Evolutionary conservation across 2,797 vertebrate genomes (phyloP), one percentile per base, ranked within the genome.

Genomic region (Syngnathus rostellatus): DNA sequence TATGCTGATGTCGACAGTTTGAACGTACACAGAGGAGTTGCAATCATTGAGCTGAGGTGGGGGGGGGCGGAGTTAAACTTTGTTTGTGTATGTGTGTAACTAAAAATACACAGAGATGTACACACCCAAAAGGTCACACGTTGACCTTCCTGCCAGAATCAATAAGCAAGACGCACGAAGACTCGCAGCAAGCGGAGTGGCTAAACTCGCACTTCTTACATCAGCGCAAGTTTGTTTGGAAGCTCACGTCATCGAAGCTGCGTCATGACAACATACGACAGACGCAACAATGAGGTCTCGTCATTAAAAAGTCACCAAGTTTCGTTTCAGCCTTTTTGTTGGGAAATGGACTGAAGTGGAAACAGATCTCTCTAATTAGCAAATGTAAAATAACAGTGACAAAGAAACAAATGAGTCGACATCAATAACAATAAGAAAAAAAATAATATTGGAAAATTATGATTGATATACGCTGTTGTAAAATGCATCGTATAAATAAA

Each of bases 71-170:
- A n/a, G n/a, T 17, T 1, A 14, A 48, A 17, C 17, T 48, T 16
- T 48, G 46, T 17, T 6, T 8, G 50, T 51, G n/a, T 50, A 17
- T 74, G 69, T 74, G 77, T 74, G 51, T 11, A 74, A 72, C 76
- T 80, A 86, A 83, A 85, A 84, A 84, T 83, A 87, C 31, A 64
- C 57, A 65, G 39, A 87, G 69, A 80, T 77, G 80, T 71, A 62
- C 80, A 81, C 74, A 64, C 59, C 63, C 63, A 23, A 3, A 31
- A 67, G 80, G 81, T 86, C 79, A 81, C 69, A 59, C 57, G 53
- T 37, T 51, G 70, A 85, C 78, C 76, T 74, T 74, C 62, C 59
- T 50, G 60, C 71, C 68, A 77, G 68, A 84, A 84, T 83, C 79
- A 85, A 83, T 82, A 82, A 83, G 71, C 67, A 76, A 66, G 67